Base-by-base conservation (phyloP, 1,140 invertebrate species). In the Drosophila equinoxialis region DNA sequence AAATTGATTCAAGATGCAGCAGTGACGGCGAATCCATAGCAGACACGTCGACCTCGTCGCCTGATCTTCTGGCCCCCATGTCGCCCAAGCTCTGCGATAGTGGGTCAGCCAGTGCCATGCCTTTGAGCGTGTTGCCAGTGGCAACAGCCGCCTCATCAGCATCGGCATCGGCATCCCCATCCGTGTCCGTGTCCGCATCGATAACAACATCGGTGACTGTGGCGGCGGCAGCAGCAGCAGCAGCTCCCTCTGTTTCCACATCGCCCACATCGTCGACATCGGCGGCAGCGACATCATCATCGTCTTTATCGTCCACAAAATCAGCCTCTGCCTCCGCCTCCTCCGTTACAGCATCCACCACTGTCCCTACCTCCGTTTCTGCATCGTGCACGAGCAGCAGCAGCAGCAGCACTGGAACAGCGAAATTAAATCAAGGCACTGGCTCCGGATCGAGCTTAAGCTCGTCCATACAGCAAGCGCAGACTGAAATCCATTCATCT, bases 1-100 rank as follows among this genome's bases (percentile, higher is more conserved):
- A 98, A 95, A 96, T 98, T 93, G 97, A 98, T 94, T 97, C 97
- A 93, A 95, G 97, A 94, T 97, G 97, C 95, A 97, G 97, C 93
- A 97, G 97, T 94, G 97, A 98, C 95, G 97, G 97, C 96, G 96
- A 97, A 94, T 97, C 96, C 92, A 95, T 97, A 93, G 96, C 96
- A 90, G 97, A 97, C 93, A 97, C 96, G 89, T 97, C 96, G 93
- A 97, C 96, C 87, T 97, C 96, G 85, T 97, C 96, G 89, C 96
- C 96, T 90, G 96, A 97, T 93, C 94, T 96, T 71, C 94, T 95
- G 91, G 95, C 95, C 92, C 96, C 95, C 89, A 92, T 94, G 90
- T 96, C 96, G 83, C 96, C 96, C 92, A 95, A 95, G 92, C 94
- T 95, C 93, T 92, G 94, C 93, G 92, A 94, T 93, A 91, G 92